Conservation (phyloP, 2,797 vertebrate species). For the Notolepis coatsorum region DNA sequence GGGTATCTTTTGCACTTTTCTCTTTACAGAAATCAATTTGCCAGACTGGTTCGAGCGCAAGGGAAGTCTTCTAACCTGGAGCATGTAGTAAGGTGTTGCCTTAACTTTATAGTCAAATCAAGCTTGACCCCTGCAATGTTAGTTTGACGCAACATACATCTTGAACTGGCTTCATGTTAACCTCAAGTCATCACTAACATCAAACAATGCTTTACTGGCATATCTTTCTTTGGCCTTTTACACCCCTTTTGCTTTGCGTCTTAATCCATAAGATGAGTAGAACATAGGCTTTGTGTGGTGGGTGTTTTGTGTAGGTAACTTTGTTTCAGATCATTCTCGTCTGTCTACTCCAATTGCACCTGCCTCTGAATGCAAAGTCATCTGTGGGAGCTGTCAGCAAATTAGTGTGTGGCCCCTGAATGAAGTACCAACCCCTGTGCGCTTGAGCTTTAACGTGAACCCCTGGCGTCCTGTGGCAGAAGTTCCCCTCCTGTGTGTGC, state of each 20-base stretch:
- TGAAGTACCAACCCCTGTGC: constrained; percentile 76
- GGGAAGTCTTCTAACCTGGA: constrained; percentile 73
- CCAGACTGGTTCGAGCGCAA: constrained; percentile 67
- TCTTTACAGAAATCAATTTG: constrained; percentile 78
- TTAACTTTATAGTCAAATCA: constrained; percentile 46
- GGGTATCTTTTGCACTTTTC: constrained; percentile 72
- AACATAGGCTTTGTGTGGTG: constrained; percentile 78
- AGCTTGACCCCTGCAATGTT: constrained; percentile 57
- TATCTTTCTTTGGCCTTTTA: constrained; percentile 71
- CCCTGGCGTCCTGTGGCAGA: constrained; percentile 73
- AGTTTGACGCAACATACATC: constrained; percentile 66
- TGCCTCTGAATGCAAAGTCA: constrained; percentile 85
- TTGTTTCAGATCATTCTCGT: constrained; percentile 86
- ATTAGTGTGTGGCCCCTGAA: constrained; percentile 83
- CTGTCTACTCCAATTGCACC: constrained; percentile 82
- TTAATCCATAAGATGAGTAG: constrained; percentile 75
- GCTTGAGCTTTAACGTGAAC: constrained; percentile 85
- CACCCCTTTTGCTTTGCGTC: constrained; percentile 77
- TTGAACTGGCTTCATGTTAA: constrained; percentile 79
- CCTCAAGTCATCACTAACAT: constrained; percentile 69
- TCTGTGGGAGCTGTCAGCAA: constrained; percentile 83
- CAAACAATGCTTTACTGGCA: constrained; percentile 73
- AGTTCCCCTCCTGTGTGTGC: constrained; percentile 67
- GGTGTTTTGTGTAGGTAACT: constrained; percentile 85
- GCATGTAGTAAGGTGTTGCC: constrained; percentile 78